Conservation (phyloP, 1,140 invertebrate genomes). For the Popillia japonica region DNA sequence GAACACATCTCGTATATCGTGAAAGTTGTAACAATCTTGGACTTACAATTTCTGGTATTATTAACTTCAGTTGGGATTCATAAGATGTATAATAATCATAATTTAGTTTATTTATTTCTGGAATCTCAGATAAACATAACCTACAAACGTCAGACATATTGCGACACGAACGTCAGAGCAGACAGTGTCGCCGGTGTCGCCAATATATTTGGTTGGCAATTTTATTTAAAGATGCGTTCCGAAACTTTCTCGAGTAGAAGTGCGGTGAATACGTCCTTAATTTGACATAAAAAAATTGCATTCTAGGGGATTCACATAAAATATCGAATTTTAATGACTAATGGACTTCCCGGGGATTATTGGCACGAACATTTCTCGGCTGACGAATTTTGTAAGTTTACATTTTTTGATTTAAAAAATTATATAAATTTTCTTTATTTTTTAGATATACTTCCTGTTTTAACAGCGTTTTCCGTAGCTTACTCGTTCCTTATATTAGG, state of each 20-base stretch:
- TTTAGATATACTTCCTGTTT: slow-evolving; percentile 78
- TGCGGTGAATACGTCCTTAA: no score
- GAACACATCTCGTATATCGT: background rate
- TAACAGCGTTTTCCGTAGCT: slow-evolving; percentile 69
- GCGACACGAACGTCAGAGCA: no score
- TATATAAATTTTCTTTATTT: slow-evolving; percentile 25
- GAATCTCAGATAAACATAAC: background rate
- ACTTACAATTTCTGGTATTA: slow-evolving; percentile 20
- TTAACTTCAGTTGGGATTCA: background rate
- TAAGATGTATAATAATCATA: background rate
- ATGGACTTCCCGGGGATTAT: slow-evolving; percentile 76
- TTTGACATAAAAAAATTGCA: no score
- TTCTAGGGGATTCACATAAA: slow-evolving; percentile 71
- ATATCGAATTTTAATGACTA: slow-evolving; percentile 82
- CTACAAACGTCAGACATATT: background rate
- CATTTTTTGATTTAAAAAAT: no score
- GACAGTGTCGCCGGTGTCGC: no score
- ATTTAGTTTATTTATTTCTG: background rate
- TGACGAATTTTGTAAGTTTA: slow-evolving; percentile 89
- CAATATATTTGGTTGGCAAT: no score
- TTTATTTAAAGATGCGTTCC: no score
- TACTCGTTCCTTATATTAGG: slow-evolving; percentile 72
- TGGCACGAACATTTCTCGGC: slow-evolving; percentile 90
- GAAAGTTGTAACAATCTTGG: background rate
- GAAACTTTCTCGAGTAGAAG: no score